Evolutionary conservation across 1,140 invertebrate genomes (phyloP).

Genomic region (Odontomachus brunneus): DNA sequence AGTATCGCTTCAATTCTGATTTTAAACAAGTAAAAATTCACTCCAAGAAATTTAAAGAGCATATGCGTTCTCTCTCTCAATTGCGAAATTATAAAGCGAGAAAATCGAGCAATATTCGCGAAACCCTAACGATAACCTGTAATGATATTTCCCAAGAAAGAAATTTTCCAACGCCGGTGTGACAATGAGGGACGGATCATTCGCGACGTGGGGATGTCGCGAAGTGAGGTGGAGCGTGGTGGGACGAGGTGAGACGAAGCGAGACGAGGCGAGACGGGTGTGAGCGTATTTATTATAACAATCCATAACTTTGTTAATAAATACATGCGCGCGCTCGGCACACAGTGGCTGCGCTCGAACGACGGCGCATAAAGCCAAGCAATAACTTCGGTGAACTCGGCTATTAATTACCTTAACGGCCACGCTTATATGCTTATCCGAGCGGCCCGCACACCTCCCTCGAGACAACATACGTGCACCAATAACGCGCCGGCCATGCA

Average conservation of each 20-base stretch:
- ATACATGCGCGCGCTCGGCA: slow-evolving; percentile 19
- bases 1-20: no score
- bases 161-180: background rate
- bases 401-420: slow-evolving; percentile 73
- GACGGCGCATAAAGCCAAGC: slow-evolving; percentile 62
- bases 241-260: background rate
- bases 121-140: no score
- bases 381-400: slow-evolving; percentile 66
- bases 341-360: background rate
- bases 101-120: no score
- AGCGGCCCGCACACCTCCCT: background rate
- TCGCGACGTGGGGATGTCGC: background rate
- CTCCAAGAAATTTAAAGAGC: no score
- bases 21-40: no score
- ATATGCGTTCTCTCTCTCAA: no score
- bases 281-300: slow-evolving; percentile 42
- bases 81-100: no score
- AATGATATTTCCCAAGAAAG: slow-evolving; percentile 43
- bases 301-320: slow-evolving; percentile 59
- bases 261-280: background rate
- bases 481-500: background rate
- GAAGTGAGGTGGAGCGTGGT: no score
- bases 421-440: slow-evolving; percentile 70
- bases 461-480: slow-evolving; percentile 29
- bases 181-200: background rate